These are phyloP conservation scores for Kradibia gibbosae DNA, from an alignment of 1,140 invertebrate species.

Conservation along the genomic window DNA sequence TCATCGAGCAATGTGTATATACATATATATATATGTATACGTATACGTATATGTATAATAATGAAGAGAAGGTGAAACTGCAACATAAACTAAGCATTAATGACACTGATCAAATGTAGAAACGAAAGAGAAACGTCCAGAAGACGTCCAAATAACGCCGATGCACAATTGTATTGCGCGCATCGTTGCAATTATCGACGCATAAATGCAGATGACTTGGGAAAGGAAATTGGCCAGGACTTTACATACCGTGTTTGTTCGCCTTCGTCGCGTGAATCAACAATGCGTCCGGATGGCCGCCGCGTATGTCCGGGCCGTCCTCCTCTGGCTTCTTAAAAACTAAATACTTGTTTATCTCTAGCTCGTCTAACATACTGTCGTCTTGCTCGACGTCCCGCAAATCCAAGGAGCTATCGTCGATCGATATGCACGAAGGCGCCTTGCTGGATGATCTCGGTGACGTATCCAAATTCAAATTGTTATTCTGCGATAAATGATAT, in stretches of 20 bases:
- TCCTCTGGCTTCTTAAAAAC: conserved; percentile 84
- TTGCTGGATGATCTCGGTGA: conserved; percentile 66
- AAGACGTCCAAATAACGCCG: too few relatives aligned
- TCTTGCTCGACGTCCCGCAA: conserved; percentile 69
- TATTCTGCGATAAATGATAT: conserved; percentile 62
- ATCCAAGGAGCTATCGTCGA: conserved; percentile 67
- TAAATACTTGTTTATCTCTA: conserved; percentile 86
- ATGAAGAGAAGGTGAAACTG: background rate
- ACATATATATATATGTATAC: too few relatives aligned
- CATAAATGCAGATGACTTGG: conserved; percentile 26
- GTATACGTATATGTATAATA: too few relatives aligned
- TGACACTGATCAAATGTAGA: background rate
- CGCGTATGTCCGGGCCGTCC: conserved; percentile 90
- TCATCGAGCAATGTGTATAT: background rate
- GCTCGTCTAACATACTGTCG: conserved; percentile 79
- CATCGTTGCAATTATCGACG: conserved; percentile 24
- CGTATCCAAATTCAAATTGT: conserved; percentile 62
- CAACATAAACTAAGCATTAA: conserved; percentile 6
- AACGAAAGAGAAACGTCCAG: too few relatives aligned
- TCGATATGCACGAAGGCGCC: conserved; percentile 64
- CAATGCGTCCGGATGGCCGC: conserved; percentile 91
- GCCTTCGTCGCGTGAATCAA: conserved; percentile 94
- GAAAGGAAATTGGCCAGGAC: too few relatives aligned
- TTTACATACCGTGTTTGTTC: conserved; percentile 83
- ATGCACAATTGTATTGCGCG: conserved; percentile 47